phyloP scores from a whole-genome alignment of 2,113 vertebrate species.

The Plecturocebus donacophilus region DNA sequence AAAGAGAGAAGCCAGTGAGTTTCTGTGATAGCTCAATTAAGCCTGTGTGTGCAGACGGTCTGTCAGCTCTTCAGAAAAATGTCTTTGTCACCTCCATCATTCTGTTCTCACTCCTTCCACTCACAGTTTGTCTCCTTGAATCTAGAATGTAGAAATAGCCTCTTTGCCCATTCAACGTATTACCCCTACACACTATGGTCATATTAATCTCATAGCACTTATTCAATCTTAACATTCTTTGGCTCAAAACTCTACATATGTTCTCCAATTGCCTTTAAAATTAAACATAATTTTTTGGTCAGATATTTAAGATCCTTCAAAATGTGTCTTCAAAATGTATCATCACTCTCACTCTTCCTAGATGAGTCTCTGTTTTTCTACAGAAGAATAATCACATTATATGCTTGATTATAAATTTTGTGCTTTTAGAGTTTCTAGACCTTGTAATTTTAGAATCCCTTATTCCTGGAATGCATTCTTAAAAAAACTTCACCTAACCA shows the following conservation, averaged over 20 bases:
- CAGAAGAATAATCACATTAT: not conserved
- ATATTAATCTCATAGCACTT: slow-evolving; percentile 13
- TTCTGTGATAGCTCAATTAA: slow-evolving; percentile 57
- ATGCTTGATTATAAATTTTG: not conserved
- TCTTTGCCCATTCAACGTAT: not conserved
- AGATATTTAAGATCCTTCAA: not conserved
- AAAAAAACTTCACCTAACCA: not conserved
- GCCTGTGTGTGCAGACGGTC: not conserved
- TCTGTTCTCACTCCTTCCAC: not conserved
- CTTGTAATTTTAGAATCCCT: not conserved
- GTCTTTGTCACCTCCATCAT: not conserved
- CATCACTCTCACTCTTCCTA: not conserved
- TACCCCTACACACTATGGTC: not conserved
- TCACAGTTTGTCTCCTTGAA: not conserved
- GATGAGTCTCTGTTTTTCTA: not conserved
- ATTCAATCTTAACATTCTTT: slow-evolving; percentile 40
- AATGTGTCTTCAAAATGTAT: slow-evolving; percentile 46
- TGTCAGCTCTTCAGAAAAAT: slow-evolving; percentile 45
- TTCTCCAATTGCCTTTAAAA: slow-evolving; percentile 31
- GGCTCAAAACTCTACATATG: not conserved
- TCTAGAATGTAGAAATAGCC: not conserved
- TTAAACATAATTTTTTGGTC: not conserved
- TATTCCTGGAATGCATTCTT: not conserved
- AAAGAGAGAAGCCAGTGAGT: slow-evolving; percentile 34
- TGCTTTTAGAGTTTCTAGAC: not conserved